These are phyloP conservation scores for Gnathonemus longibarbis DNA, from an alignment of 2,113 vertebrate genomes.

Conservation along the genomic window DNA sequence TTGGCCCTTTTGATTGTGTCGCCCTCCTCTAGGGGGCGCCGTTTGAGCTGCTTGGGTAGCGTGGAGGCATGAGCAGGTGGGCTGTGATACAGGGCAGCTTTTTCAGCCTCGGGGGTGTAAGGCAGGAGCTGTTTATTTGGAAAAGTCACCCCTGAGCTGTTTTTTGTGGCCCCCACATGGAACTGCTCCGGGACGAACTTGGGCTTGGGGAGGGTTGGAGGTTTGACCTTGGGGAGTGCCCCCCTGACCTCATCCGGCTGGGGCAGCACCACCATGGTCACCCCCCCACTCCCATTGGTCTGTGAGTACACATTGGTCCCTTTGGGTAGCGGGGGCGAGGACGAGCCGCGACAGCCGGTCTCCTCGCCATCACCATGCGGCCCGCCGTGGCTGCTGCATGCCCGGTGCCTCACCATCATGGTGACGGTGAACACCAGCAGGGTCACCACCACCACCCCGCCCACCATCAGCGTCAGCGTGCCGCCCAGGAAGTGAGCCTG, in stretches of 20 bases:
- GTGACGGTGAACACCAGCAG: slow-evolving; percentile 82
- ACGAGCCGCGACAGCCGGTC: slow-evolving; percentile 29
- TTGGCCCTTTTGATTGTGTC: slow-evolving; percentile 9
- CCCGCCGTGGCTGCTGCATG: slow-evolving; percentile 57
- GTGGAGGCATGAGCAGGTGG: slow-evolving; percentile 51
- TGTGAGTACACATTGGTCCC: slow-evolving; percentile 71
- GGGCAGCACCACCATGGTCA: slow-evolving; percentile 68
- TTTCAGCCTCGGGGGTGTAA: slow-evolving; percentile 49
- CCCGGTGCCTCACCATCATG: slow-evolving; percentile 80
- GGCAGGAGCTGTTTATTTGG: slow-evolving; percentile 32
- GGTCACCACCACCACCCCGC: slow-evolving; percentile 78
- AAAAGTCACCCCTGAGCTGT: slow-evolving; percentile 35
- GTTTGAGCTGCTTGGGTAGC: slow-evolving; percentile 47
- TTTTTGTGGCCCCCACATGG: slow-evolving; percentile 43
- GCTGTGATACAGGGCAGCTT: slow-evolving; percentile 53
- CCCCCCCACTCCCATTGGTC: slow-evolving; percentile 70
- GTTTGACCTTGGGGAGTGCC: slow-evolving; percentile 47
- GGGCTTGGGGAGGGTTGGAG: slow-evolving; percentile 46
- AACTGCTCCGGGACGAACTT: slow-evolving; percentile 56
- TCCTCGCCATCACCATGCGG: slow-evolving; percentile 45
- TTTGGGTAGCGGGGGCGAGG: slow-evolving; percentile 53
- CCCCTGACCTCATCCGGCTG: slow-evolving; percentile 31
- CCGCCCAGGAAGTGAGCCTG: slow-evolving; percentile 84
- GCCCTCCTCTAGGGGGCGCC: slow-evolving; percentile 11
- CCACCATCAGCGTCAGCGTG: slow-evolving; percentile 79